Conservation (phyloP, 1,140 invertebrate species). For the Sogatella furcifera region DNA sequence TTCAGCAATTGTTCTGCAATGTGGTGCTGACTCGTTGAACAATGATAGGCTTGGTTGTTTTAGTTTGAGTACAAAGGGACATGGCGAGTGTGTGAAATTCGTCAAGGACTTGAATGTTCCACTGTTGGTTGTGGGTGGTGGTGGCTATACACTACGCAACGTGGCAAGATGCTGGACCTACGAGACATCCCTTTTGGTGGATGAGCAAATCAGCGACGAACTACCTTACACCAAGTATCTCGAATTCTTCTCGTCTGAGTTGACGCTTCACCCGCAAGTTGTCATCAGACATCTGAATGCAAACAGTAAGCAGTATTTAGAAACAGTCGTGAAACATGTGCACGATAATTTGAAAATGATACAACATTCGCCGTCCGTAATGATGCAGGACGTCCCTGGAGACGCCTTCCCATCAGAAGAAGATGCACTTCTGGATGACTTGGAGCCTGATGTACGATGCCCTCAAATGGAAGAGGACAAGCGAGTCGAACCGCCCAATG, state of each 20-base stretch:
- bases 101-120: slow-evolving; percentile 91
- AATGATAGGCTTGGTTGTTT: slow-evolving; percentile 86
- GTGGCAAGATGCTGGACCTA: slow-evolving; percentile 98
- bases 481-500: slow-evolving; percentile 77
- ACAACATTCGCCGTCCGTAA: slow-evolving; percentile 76
- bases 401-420: slow-evolving; percentile 46
- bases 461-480: slow-evolving; percentile 72
- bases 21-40: slow-evolving; percentile 95
- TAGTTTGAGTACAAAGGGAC: slow-evolving; percentile 78
- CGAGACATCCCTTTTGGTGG: slow-evolving; percentile 89
- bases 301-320: slow-evolving; percentile 85
- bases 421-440: slow-evolving; percentile 55
- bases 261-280: slow-evolving; percentile 84
- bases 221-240: slow-evolving; percentile 89
- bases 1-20: slow-evolving; percentile 95
- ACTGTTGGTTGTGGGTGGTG: slow-evolving; percentile 87
- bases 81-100: slow-evolving; percentile 94
- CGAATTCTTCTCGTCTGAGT: slow-evolving; percentile 93
- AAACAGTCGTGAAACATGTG: slow-evolving; percentile 73
- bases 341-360: slow-evolving; percentile 83
- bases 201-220: slow-evolving; percentile 85
- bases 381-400: slow-evolving; percentile 84
- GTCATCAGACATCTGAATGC: slow-evolving; percentile 77
- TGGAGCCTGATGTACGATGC: slow-evolving; percentile 71
- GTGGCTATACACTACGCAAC: slow-evolving; percentile 94